Conservation (phyloP, 2,113 vertebrate species). For the Hippoglossus stenolepis region DNA sequence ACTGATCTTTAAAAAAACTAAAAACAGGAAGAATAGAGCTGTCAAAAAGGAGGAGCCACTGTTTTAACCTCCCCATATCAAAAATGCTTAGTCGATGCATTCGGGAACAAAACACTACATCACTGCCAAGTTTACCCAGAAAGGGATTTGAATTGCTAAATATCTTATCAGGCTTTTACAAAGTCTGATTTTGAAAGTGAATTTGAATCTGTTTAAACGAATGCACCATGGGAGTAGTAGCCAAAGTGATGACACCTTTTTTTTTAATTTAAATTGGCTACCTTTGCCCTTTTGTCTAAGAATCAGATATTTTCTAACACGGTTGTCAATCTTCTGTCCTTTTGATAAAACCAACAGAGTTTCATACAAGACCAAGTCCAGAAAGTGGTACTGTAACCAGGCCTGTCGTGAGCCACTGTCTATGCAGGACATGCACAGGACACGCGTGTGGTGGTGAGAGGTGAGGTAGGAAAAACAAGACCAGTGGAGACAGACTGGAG, state of each 20-base stretch:
- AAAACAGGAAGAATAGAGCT: not conserved
- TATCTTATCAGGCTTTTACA: not conserved
- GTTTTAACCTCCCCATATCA: not conserved
- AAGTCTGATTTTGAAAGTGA: not conserved
- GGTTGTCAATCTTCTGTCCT: too few relatives aligned
- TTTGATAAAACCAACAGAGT: too few relatives aligned
- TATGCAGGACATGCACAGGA: too few relatives aligned
- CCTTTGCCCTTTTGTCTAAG: not conserved
- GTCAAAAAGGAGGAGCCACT: not conserved
- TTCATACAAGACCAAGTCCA: too few relatives aligned
- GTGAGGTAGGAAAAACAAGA: constrained; percentile 42
- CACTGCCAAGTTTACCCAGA: not conserved
- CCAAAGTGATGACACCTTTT: not conserved
- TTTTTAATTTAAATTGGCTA: not conserved
- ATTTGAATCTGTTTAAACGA: not conserved
- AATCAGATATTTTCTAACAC: not conserved
- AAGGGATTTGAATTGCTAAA: not conserved
- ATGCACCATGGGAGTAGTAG: not conserved
- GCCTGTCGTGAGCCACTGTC: too few relatives aligned
- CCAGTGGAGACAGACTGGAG: constrained; percentile 22
- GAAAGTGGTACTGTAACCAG: too few relatives aligned
- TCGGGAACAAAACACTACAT: not conserved
- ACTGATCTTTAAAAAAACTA: not conserved
- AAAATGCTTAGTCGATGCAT: not conserved
- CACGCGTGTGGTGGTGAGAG: constrained; percentile 34